Conservation (phyloP, 2,113 vertebrate genomes). For the Heliornis fulica region DNA sequence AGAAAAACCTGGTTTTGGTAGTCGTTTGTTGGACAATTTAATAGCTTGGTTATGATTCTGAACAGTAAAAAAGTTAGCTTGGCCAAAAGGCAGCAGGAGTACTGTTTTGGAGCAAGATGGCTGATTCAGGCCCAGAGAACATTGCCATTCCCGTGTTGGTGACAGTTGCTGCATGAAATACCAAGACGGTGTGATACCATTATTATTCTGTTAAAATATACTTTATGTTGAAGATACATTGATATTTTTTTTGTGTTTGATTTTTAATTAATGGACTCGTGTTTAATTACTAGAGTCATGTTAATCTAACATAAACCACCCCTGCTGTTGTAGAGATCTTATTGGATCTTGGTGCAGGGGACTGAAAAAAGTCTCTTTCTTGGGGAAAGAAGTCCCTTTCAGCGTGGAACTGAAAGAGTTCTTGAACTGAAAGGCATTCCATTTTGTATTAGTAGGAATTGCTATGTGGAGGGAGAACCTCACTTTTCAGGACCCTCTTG, state of each 20-base stretch:
- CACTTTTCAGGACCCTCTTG: background rate
- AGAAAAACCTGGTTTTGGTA: background rate
- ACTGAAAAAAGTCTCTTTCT: background rate
- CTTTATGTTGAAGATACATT: background rate
- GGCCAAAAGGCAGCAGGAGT: background rate
- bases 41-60: background rate
- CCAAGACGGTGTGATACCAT: background rate
- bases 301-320: background rate
- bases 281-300: background rate
- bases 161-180: background rate
- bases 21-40: background rate
- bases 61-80: background rate
- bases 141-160: background rate
- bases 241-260: background rate
- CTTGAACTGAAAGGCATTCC: background rate
- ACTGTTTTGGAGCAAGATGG: background rate
- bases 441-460: background rate
- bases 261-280: background rate
- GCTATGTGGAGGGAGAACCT: accelerated
- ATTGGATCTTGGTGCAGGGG: background rate
- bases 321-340: background rate
- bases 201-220: background rate
- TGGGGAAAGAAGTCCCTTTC: background rate
- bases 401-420: background rate
- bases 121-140: background rate